Base-by-base conservation (phyloP, 2,888 invertebrate species). In the Fabriciana adippe region DNA sequence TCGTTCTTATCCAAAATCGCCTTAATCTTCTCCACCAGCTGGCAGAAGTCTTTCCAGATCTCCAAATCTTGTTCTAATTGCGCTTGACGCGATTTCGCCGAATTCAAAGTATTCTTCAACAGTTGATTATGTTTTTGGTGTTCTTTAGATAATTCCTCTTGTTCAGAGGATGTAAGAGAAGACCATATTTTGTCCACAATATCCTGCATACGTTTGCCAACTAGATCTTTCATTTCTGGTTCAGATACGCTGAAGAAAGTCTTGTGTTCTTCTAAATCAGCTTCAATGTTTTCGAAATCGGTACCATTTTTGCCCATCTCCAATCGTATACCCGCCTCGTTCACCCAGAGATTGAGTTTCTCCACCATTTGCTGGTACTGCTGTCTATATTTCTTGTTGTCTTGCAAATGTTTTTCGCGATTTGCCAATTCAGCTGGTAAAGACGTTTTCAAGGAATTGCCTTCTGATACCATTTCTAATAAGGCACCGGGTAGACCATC, bases 101-200 rank as follows among this genome's bases (percentile, higher is more conserved):
- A 95, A 80, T 97, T 96, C 73, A 97, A 86, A 0, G 96, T 97
- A 75, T 97, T 97, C 81, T 97, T 96, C 75, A 97, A 84, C 50
- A 96, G 87, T 77, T 97, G 97, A 54, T 96, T 97, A 80, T 97
- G 95, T 74, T 96, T 95, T 72, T 97, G 96, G 74, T 97, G 95
- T 76, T 97, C 97, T 41, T 95, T 94, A 14, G 97, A 96, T 15
- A 98, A 86, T 77, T 97, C 96, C 74, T 97, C 97, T 77, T 97
- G 97, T 78, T 97, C 97, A 21, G 95, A 93, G 8, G 95, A 94
- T 35, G 95, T 95, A 45, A 98, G 87, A 1, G 97, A 97, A 0
- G 97, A 96, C 96, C 97, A 97, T 67, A 98, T 97, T 79, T 96
- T 96, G 78, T 98, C 97, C 0, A 97, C 97, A 2, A 96, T 95